Percentiles rank a stretch among this genome's conserved stretches.
These are phyloP conservation scores for Falcunculus frontatus DNA, from an alignment of 2,113 vertebrate genomes.

Conservation along the genomic window DNA sequence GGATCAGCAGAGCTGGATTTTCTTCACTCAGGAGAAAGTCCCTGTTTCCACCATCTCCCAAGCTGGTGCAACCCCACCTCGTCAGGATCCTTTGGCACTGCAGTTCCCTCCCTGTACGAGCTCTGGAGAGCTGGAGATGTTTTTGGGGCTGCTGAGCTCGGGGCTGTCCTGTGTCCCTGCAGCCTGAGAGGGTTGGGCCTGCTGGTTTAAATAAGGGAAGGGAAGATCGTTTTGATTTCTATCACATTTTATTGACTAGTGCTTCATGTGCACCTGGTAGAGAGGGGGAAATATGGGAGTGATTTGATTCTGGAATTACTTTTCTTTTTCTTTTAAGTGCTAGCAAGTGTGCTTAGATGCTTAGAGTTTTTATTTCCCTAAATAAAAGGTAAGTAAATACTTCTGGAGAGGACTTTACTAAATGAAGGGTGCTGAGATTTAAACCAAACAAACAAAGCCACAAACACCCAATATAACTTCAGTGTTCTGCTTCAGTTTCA, in stretches of 20 bases:
- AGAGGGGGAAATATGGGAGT: neutral
- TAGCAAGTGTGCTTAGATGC: neutral
- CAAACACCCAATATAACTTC: accelerated
- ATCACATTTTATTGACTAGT: neutral
- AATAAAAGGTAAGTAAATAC: neutral
- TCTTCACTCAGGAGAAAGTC: neutral
- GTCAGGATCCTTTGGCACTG: neutral
- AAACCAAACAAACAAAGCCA: neutral
- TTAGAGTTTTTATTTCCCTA: neutral
- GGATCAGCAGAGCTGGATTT: accelerated
- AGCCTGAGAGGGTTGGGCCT: neutral
- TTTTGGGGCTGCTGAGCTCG: neutral
- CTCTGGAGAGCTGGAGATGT: neutral
- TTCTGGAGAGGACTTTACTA: neutral
- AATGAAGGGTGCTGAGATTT: neutral
- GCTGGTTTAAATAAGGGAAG: neutral
- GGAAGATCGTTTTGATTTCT: neutral
- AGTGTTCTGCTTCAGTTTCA: neutral
- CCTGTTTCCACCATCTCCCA: neutral
- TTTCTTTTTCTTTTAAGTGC: neutral
- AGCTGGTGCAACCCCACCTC: neutral
- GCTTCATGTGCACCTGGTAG: neutral
- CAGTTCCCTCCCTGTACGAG: neutral
- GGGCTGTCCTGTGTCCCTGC: too few relatives aligned
- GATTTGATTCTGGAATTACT: neutral